phyloP scores from a whole-genome alignment of 2,113 vertebrate genomes.

The Brienomyrus longianalis region DNA sequence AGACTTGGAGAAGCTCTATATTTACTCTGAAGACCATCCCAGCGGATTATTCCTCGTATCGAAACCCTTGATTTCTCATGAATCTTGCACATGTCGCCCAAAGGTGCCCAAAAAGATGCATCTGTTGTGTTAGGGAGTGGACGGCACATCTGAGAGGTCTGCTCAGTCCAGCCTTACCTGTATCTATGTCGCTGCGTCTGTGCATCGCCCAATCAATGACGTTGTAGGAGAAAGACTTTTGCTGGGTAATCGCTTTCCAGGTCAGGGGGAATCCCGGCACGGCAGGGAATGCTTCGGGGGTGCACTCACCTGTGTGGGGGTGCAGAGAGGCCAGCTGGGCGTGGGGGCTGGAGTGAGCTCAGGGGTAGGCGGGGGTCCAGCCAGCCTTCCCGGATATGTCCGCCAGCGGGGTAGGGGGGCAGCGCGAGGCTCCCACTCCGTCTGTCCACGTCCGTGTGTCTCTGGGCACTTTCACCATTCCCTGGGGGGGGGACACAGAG shows the following conservation, averaged over 20 bases:
- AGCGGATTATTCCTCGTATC: background rate
- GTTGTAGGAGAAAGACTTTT: background rate
- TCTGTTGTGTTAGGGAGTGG: background rate
- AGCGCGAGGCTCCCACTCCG: conserved; percentile 30
- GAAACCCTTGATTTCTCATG: background rate
- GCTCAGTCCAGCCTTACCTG: background rate
- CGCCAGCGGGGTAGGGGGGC: conserved; percentile 34
- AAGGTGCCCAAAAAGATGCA: background rate
- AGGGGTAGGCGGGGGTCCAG: conserved; percentile 37
- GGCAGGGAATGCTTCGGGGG: conserved; percentile 10
- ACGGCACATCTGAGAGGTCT: background rate
- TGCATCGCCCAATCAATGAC: background rate
- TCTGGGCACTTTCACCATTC: conserved; percentile 54
- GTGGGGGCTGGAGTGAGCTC: conserved; percentile 37
- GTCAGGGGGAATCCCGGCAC: conserved; percentile 32
- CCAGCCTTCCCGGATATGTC: conserved; percentile 38
- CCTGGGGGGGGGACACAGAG: conserved; percentile 34
- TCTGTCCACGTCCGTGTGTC: conserved; percentile 44
- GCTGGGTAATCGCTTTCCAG: background rate
- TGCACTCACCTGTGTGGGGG: conserved; percentile 14
- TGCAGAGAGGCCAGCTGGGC: conserved; percentile 7
- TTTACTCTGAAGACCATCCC: background rate
- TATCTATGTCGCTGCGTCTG: background rate
- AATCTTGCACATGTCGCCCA: background rate
- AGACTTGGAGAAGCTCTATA: background rate